Evolutionary conservation across 2,113 vertebrate genomes (phyloP).

Genomic region (Eudyptes chrysolophus): DNA sequence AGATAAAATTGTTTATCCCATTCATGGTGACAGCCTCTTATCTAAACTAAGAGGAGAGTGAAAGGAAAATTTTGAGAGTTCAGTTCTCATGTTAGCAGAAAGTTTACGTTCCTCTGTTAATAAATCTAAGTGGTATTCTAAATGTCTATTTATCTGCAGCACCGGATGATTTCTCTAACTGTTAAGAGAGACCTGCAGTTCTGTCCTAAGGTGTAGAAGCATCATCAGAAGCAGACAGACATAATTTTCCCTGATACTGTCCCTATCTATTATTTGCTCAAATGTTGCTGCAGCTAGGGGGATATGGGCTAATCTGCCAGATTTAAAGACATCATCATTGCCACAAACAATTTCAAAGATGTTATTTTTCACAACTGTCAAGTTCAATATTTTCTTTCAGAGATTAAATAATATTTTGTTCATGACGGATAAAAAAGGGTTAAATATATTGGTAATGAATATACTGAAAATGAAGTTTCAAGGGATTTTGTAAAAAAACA

Average conservation of each 20-base stretch:
- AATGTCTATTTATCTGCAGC: not conserved
- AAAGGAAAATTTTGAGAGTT: not conserved
- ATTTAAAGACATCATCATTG: not conserved
- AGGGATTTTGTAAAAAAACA: fast-evolving
- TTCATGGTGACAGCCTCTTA: not conserved
- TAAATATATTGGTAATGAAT: not conserved
- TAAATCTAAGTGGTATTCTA: not conserved
- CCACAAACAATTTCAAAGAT: not conserved
- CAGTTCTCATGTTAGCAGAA: not conserved
- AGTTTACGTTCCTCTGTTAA: not conserved
- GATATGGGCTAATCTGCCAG: not conserved
- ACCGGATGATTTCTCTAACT: not conserved
- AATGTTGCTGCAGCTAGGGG: not conserved
- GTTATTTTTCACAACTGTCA: not conserved
- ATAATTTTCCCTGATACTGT: not conserved
- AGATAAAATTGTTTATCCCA: not conserved
- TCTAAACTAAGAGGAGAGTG: not conserved
- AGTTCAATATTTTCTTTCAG: not conserved
- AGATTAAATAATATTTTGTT: not conserved
- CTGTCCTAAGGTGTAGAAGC: not conserved
- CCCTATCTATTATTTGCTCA: not conserved
- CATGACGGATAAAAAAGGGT: not conserved
- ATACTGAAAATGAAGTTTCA: not conserved
- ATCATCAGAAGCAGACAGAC: not conserved
- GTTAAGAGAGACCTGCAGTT: not conserved